Evolutionary conservation across 2,797 vertebrate species (phyloP), one percentile per base, ranked within the genome.

Genomic region (Sebastes itinus): DNA sequence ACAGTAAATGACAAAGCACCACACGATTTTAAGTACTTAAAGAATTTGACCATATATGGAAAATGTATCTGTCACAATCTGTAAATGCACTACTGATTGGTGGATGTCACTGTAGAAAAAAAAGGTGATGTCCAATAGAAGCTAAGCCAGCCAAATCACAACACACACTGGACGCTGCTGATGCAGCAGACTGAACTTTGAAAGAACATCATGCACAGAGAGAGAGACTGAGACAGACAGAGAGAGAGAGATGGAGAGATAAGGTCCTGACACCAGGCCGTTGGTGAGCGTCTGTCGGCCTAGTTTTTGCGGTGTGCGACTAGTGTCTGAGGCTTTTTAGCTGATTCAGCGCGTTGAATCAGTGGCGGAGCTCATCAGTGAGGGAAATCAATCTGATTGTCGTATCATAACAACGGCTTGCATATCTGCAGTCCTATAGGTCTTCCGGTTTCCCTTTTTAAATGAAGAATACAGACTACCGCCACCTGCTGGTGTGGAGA

Each of bases 191-290:
- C 25, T 46, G 79, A 63, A 64, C 58, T 83, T 72, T 78, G 66
- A 85, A 63, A 89, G 82, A 90, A 77, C 78, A 72, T 80, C 92
- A 94, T 94, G 93, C 92, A 81, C n/a, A 89, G 79, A 77, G 6
- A 72, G 27, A 42, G 28, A 67, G 28, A 84, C 59, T 74, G 49
- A 56, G 32, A 83, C 35, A 63, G 20, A 42, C 46, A 63, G 16
- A 66, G 4, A 42, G 20, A 67, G 28, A 35, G 1, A 8, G 23
- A 23, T 2, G n/a, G 7, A 63, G 6, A 14, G 49, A 18, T 46
- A 46, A 46, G 42, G 42, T 46, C 42, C 42, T 52, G 49, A 52
- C 49, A 20, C 20, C 8, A 52, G 49, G 18, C 20, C 8, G 20
- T 52, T 7, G 42, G 42, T 46, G 42, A 46, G 42, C 16, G 42